A percentile compares a stretch with the other conserved stretches of the same genome.
Evolutionary conservation across 2,113 vertebrate genomes (phyloP).

Genomic region (Proterorhinus semilunaris): DNA sequence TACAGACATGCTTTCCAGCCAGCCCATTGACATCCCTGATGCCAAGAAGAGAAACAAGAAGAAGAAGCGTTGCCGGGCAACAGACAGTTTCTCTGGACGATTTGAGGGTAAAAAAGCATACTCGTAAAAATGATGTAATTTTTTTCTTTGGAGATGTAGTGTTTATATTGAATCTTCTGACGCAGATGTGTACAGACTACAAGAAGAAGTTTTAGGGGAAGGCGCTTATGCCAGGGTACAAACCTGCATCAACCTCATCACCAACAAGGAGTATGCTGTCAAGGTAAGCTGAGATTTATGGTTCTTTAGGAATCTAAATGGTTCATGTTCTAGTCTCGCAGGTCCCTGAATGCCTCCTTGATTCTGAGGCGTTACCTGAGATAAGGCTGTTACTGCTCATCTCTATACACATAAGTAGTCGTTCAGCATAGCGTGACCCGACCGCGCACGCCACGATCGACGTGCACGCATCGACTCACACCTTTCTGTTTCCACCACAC

Average conservation of each 20-base stretch:
- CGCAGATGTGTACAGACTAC: conserved; percentile 95
- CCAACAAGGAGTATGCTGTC: conserved; percentile 96
- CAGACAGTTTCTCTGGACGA: conserved; percentile 94
- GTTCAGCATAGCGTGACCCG: too few species aligned
- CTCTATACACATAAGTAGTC: neutral
- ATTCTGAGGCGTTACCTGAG: conserved; percentile 10
- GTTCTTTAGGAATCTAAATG: neutral
- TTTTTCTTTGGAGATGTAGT: neutral
- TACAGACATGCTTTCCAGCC: conserved; percentile 89
- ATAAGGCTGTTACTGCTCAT: neutral
- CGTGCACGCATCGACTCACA: too few species aligned
- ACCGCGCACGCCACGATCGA: too few species aligned
- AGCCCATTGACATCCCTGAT: conserved; percentile 95
- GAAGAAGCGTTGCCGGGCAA: conserved; percentile 95
- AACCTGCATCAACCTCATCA: conserved; percentile 94
- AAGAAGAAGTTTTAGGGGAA: conserved; percentile 92
- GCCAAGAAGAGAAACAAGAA: conserved; percentile 97
- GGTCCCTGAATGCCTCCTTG: neutral
- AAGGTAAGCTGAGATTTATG: conserved; percentile 79
- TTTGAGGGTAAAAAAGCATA: conserved; percentile 84
- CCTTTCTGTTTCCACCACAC: too few species aligned
- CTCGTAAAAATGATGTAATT: neutral
- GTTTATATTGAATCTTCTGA: neutral
- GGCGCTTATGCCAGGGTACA: conserved; percentile 94
- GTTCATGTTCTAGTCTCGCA: neutral